These are phyloP conservation scores for Listronotus bonariensis DNA, from an alignment of 1,140 invertebrate genomes.

Conservation along the genomic window DNA sequence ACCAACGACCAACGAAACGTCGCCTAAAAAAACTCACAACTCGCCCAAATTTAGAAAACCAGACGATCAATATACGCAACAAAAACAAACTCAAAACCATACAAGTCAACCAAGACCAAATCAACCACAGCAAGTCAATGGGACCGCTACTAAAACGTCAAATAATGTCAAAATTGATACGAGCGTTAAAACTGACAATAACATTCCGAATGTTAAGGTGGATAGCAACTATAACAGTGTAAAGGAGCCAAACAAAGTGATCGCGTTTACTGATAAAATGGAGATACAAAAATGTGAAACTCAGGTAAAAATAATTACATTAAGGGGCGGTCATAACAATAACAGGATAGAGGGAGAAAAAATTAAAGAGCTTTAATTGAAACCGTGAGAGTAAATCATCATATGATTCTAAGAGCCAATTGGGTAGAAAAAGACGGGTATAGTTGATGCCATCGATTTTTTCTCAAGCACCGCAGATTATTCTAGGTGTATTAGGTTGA, in stretches of 20 bases:
- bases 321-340: too few species aligned
- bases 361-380: too few species aligned
- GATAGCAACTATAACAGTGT: conserved; percentile 44
- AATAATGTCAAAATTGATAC: conserved; percentile 13
- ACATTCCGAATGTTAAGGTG: conserved; percentile 17
- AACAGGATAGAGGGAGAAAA: too few species aligned
- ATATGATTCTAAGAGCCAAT: too few species aligned
- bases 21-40: conserved; percentile 36
- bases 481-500: too few species aligned
- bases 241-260: conserved; percentile 34
- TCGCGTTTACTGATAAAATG: conserved; percentile 16
- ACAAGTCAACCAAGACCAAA: neutral
- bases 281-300: conserved; percentile 27
- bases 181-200: conserved; percentile 2
- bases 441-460: too few species aligned
- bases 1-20: conserved; percentile 26
- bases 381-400: too few species aligned
- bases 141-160: conserved; percentile 14
- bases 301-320: neutral
- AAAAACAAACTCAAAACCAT: conserved; percentile 15
- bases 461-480: too few species aligned
- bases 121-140: conserved; percentile 35
- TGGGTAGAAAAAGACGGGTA: too few species aligned
- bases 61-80: conserved; percentile 14
- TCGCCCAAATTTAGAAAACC: conserved; percentile 18